A percentile compares a stretch with the other conserved stretches of the same genome.
Conservation (phyloP, 1,140 invertebrate species). For the Contarinia nasturtii region DNA sequence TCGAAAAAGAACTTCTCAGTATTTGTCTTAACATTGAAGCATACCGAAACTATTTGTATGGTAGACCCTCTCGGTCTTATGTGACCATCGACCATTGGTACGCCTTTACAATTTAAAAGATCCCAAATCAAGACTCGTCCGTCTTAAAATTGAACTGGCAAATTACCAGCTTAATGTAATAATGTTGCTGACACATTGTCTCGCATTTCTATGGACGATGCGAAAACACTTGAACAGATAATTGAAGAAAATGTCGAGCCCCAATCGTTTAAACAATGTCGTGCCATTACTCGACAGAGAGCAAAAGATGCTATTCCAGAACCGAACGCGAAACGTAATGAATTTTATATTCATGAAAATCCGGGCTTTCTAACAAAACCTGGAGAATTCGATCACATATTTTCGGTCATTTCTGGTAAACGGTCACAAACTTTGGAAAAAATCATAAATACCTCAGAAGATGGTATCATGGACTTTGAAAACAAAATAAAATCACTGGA, state of each 20-base stretch:
- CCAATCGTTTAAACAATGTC: not conserved
- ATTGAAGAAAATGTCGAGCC: not conserved
- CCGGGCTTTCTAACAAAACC: too few species aligned
- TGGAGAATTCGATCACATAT: too few species aligned
- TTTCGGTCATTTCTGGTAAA: too few species aligned
- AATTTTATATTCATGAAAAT: constrained; percentile 2
- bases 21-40: constrained; percentile 23
- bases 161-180: constrained; percentile 19
- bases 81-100: constrained; percentile 28
- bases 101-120: constrained; percentile 28
- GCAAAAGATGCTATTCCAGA: not conserved
- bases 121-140: constrained; percentile 9
- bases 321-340: not conserved
- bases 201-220: constrained; percentile 1
- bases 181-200: constrained; percentile 13
- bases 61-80: constrained; percentile 26
- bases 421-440: too few species aligned
- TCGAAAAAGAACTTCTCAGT: constrained; percentile 13
- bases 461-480: constrained; percentile 3
- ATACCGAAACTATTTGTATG: constrained; percentile 27
- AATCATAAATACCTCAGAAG: too few species aligned
- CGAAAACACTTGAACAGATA: not conserved
- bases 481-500: not conserved
- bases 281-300: not conserved
- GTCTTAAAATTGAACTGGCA: constrained; percentile 15